phyloP scores from a whole-genome alignment of 2,113 vertebrate genomes.

The Trematomus loennbergii region DNA sequence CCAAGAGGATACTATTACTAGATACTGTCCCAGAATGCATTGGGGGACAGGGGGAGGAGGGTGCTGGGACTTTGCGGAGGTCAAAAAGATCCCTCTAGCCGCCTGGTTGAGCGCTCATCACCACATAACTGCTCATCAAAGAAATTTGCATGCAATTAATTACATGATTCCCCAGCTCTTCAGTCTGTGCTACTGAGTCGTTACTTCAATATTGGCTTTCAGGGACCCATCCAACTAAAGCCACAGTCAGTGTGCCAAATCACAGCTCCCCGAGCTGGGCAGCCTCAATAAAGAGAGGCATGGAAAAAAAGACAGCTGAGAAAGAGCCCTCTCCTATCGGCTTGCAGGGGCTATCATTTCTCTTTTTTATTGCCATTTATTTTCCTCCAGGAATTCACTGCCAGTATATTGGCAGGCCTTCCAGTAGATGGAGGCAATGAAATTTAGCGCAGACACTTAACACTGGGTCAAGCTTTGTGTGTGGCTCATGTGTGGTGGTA shows the following conservation, averaged over 20 bases:
- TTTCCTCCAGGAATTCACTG: constrained; percentile 98
- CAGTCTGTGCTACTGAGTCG: constrained; percentile 84
- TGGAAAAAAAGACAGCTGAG: constrained; percentile 70
- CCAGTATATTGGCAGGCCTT: constrained; percentile 98
- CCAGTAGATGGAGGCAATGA: constrained; percentile 97
- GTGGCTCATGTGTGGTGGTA: constrained; percentile 90
- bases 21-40: constrained; percentile 53
- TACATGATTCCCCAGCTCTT: constrained; percentile 94
- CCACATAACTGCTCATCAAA: constrained; percentile 96
- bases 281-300: constrained; percentile 87
- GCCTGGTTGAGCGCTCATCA: constrained; percentile 91
- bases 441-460: constrained; percentile 99
- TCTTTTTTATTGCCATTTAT: constrained; percentile 99
- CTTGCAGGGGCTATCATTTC: constrained; percentile 92
- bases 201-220: constrained; percentile 93
- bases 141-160: constrained; percentile 97
- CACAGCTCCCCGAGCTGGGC: constrained; percentile 91
- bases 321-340: constrained; percentile 88
- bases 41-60: constrained; percentile 7
- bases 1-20: constrained; percentile 12
- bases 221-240: constrained; percentile 87
- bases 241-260: constrained; percentile 90
- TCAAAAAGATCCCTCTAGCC: constrained; percentile 80
- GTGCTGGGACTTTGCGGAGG: no score
- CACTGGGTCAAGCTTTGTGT: constrained; percentile 92